Percentiles rank a stretch among this genome's conserved stretches.
These are phyloP conservation scores for Hydrotaea cyrtoneurina DNA, from an alignment of 2,888 invertebrate species.

Conservation along the genomic window DNA sequence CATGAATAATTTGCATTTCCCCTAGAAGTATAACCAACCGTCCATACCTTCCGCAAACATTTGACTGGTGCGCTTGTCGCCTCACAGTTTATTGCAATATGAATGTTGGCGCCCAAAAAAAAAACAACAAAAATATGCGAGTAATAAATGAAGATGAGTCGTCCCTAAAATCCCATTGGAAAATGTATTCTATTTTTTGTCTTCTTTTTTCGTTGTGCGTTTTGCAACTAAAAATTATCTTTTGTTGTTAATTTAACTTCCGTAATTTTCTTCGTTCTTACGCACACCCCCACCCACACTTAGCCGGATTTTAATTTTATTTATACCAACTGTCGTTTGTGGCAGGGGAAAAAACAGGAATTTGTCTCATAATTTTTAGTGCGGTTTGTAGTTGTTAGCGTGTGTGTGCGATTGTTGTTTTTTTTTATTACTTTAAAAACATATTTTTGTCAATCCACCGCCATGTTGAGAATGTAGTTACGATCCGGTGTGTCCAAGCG, in stretches of 20 bases:
- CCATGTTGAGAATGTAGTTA: neutral
- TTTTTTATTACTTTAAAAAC: neutral
- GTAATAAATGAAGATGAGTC: conserved; percentile 16
- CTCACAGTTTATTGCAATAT: no score
- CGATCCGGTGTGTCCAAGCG: neutral
- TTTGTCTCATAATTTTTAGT: conserved; percentile 20
- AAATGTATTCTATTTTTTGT: neutral
- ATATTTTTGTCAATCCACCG: neutral
- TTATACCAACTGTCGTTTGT: conserved; percentile 22
- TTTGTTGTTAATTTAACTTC: conserved; percentile 39
- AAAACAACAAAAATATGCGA: no score
- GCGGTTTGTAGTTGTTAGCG: neutral
- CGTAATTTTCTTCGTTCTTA: neutral
- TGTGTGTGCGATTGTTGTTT: neutral
- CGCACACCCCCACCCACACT: neutral
- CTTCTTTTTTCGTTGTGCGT: neutral
- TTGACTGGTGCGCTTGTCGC: no score
- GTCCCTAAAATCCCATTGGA: neutral
- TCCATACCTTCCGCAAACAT: no score
- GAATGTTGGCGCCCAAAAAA: no score
- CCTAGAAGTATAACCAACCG: no score
- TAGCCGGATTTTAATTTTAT: conserved; percentile 26
- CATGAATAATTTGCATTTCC: no score
- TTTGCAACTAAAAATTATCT: conserved; percentile 8
- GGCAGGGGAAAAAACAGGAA: neutral